phyloP scores from a whole-genome alignment of 2,797 vertebrate species.

The Silurus aristotelis region DNA sequence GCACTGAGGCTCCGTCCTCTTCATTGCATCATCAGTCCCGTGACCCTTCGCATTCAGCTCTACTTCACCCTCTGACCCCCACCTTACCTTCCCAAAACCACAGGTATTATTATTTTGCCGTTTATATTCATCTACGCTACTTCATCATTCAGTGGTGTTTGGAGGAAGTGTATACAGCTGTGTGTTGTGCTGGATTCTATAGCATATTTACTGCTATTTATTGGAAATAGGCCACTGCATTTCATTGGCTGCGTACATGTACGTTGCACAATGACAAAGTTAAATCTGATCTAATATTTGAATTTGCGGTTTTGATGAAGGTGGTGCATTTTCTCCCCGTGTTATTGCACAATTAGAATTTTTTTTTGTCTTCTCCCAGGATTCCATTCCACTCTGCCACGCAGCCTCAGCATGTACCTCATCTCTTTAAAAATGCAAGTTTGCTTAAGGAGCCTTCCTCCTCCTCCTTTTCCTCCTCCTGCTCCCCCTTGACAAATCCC shows the following conservation, averaged over 20 bases:
- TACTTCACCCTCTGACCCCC: conserved; percentile 69
- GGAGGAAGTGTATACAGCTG: background rate
- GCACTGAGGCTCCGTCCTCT: conserved; percentile 78
- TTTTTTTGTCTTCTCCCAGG: conserved; percentile 62
- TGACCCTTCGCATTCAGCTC: conserved; percentile 75
- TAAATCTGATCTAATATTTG: no score
- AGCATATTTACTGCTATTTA: no score
- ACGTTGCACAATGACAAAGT: no score
- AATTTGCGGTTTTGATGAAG: background rate
- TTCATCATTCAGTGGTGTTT: background rate
- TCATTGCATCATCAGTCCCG: conserved; percentile 74
- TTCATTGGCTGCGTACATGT: no score
- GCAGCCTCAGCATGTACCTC: conserved; percentile 65
- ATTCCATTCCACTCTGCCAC: conserved; percentile 72
- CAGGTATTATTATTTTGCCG: conserved; percentile 65
- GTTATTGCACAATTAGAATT: background rate
- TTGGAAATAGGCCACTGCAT: no score
- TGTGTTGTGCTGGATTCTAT: background rate
- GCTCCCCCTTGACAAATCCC: conserved; percentile 59
- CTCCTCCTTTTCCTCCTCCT: conserved; percentile 50
- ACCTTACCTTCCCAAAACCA: conserved; percentile 66
- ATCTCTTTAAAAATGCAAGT: conserved; percentile 64
- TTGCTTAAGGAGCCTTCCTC: conserved; percentile 64
- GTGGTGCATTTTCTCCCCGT: background rate
- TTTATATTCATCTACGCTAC: background rate